phyloP scores from a whole-genome alignment of 2,797 vertebrate species.

The Rhyacichthys aspro region DNA sequence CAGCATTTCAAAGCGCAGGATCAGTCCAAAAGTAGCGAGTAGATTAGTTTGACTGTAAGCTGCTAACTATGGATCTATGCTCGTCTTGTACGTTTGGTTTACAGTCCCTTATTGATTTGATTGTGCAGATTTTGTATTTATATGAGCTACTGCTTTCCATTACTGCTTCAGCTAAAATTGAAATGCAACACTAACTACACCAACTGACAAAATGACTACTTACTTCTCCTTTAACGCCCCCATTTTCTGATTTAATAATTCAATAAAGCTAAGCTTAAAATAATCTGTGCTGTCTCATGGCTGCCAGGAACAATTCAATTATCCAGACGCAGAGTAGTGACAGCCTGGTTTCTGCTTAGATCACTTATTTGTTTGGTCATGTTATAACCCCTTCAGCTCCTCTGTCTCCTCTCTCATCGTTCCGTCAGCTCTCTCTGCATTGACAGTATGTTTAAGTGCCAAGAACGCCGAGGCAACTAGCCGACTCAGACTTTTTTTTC shows the following conservation, averaged over 20 bases:
- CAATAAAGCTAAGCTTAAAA: slow-evolving; percentile 63
- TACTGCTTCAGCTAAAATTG: too few species aligned
- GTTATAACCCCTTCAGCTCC: slow-evolving; percentile 31
- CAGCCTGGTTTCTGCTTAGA: slow-evolving; percentile 59
- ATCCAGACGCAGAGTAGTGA: slow-evolving; percentile 44
- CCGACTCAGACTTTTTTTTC: slow-evolving; percentile 55
- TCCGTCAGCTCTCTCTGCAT: slow-evolving; percentile 50
- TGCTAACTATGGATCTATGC: too few species aligned
- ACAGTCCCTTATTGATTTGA: too few species aligned
- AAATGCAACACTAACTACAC: neutral
- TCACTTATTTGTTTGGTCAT: slow-evolving; percentile 42
- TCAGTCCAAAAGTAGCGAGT: too few species aligned
- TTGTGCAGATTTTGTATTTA: too few species aligned
- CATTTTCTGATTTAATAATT: slow-evolving; percentile 68
- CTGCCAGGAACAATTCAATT: slow-evolving; percentile 67
- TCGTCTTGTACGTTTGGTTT: too few species aligned
- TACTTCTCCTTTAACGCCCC: slow-evolving; percentile 39
- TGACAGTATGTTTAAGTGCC: slow-evolving; percentile 40
- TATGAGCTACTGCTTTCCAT: too few species aligned
- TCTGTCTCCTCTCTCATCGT: slow-evolving; percentile 12
- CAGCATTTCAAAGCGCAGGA: too few species aligned
- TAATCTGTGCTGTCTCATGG: slow-evolving; percentile 47
- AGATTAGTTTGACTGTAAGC: too few species aligned
- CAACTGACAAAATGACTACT: slow-evolving; percentile 3
- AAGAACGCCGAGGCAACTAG: slow-evolving; percentile 53